These are phyloP conservation scores for Aphelenchoides fujianensis DNA, from an alignment of 1,140 invertebrate genomes.

Conservation along the genomic window DNA sequence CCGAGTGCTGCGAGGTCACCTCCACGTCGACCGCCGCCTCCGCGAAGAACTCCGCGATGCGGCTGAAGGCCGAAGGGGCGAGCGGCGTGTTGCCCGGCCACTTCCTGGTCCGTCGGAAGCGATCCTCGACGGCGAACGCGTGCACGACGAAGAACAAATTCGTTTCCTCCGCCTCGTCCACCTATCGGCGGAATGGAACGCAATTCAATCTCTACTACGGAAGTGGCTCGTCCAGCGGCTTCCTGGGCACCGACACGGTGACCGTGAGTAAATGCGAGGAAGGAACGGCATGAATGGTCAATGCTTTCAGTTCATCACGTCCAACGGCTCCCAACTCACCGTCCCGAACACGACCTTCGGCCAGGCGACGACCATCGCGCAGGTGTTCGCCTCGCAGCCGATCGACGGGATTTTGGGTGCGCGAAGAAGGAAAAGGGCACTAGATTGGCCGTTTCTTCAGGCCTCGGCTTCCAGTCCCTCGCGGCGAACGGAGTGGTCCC, in stretches of 20 bases:
- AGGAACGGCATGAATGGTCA: constrained; percentile 13
- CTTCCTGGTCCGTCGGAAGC: constrained; percentile 17
- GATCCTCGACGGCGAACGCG: constrained; percentile 23
- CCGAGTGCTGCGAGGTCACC: neutral
- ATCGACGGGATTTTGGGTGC: constrained; percentile 49
- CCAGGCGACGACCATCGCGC: constrained; percentile 47
- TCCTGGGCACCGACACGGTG: constrained; percentile 45
- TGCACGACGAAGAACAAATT: constrained; percentile 42
- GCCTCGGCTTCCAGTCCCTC: constrained; percentile 40
- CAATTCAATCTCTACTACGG: constrained; percentile 45
- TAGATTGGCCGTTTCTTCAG: too few relatives aligned
- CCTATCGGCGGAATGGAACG: constrained; percentile 39
- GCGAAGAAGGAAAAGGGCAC: too few relatives aligned
- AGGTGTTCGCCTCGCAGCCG: constrained; percentile 42
- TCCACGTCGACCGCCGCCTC: constrained; percentile 37
- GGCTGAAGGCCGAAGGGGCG: constrained; percentile 20
- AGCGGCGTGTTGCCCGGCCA: constrained; percentile 17
- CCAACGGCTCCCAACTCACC: constrained; percentile 5
- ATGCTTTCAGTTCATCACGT: constrained; percentile 30
- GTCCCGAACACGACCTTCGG: constrained; percentile 52
- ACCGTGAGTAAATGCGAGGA: constrained; percentile 14
- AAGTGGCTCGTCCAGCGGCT: constrained; percentile 45
- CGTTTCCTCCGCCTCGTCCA: constrained; percentile 42
- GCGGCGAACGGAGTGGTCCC: constrained; percentile 49
- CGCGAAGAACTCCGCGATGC: constrained; percentile 1